phyloP scores from a whole-genome alignment of 1,140 invertebrate species.

The Drepana arcuata region DNA sequence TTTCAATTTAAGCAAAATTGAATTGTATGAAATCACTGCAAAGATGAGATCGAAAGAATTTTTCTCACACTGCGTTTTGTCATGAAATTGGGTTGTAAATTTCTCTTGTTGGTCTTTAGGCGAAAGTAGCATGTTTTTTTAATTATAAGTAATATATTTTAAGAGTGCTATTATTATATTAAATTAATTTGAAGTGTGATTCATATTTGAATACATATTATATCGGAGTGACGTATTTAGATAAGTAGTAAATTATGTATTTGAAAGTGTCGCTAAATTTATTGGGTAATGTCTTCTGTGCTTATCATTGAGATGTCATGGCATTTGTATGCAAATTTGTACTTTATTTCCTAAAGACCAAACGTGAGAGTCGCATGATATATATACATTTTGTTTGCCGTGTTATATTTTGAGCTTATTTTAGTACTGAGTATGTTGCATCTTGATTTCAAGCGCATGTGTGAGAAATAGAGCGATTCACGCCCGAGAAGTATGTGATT shows the following conservation, averaged over 20 bases:
- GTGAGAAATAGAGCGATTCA: slow-evolving; percentile 52
- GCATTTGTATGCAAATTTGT: slow-evolving; percentile 33
- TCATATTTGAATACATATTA: slow-evolving; percentile 17
- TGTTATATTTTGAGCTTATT: slow-evolving; percentile 47
- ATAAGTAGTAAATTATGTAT: slow-evolving; percentile 41
- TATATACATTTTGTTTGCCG: slow-evolving; percentile 46
- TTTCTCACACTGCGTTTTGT: slow-evolving; percentile 58
- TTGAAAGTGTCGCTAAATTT: slow-evolving; percentile 64
- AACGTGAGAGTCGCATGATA: slow-evolving; percentile 65
- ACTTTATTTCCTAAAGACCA: slow-evolving; percentile 67
- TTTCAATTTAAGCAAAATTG: slow-evolving; percentile 56
- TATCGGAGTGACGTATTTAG: slow-evolving; percentile 47
- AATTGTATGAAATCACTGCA: slow-evolving; percentile 60
- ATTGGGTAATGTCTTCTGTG: slow-evolving; percentile 57
- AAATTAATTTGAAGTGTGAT: slow-evolving; percentile 3
- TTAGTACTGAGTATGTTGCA: slow-evolving; percentile 33
- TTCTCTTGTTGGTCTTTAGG: slow-evolving; percentile 66
- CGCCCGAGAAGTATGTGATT: slow-evolving; percentile 14
- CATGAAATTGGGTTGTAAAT: slow-evolving; percentile 9
- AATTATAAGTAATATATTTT: slow-evolving; percentile 2
- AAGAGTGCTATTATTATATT: slow-evolving; percentile 1
- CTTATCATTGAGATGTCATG: slow-evolving; percentile 31
- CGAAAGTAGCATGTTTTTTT: slow-evolving; percentile 38
- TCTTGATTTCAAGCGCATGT: slow-evolving; percentile 56
- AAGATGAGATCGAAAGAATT: slow-evolving; percentile 15